A percentile compares a stretch with the other conserved stretches of the same genome.
Conservation (phyloP, 2,888 invertebrate genomes). For the Pseudanteris insignis region DNA sequence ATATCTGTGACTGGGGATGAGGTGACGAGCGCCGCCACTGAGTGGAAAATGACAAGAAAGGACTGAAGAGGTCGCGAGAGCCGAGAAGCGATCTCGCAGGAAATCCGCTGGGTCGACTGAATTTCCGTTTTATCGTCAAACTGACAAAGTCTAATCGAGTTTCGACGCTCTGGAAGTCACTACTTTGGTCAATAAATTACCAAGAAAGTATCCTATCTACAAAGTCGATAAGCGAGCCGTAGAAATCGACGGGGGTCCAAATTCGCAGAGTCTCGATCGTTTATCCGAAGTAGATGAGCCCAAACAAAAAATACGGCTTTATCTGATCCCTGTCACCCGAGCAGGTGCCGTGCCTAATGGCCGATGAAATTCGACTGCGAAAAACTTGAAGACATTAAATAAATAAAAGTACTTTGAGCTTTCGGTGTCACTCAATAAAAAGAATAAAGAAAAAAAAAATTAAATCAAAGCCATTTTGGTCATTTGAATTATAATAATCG, state of each 20-base stretch:
- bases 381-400: not conserved
- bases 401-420: not conserved
- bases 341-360: slow-evolving; percentile 20
- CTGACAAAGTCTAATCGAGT: slow-evolving; percentile 54
- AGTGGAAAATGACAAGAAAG: slow-evolving; percentile 38
- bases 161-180: slow-evolving; percentile 48
- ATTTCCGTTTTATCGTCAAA: slow-evolving; percentile 53
- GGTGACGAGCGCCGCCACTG: slow-evolving; percentile 28
- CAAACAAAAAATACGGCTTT: slow-evolving; percentile 32
- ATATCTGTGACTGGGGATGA: slow-evolving; percentile 41
- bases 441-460: no score
- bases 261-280: slow-evolving; percentile 36
- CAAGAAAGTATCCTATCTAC: slow-evolving; percentile 50
- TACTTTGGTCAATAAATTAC: slow-evolving; percentile 52
- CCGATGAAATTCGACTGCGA: slow-evolving; percentile 13
- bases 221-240: slow-evolving; percentile 45
- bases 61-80: slow-evolving; percentile 24
- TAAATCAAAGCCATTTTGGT: no score
- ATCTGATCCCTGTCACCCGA: slow-evolving; percentile 8
- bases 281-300: slow-evolving; percentile 27
- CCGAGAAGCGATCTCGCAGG: slow-evolving; percentile 46
- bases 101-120: slow-evolving; percentile 51
- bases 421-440: no score
- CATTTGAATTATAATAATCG: no score
- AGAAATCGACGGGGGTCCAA: slow-evolving; percentile 43